These are phyloP conservation scores for Brassicogethes aeneus DNA, from an alignment of 2,888 invertebrate species.

Conservation along the genomic window DNA sequence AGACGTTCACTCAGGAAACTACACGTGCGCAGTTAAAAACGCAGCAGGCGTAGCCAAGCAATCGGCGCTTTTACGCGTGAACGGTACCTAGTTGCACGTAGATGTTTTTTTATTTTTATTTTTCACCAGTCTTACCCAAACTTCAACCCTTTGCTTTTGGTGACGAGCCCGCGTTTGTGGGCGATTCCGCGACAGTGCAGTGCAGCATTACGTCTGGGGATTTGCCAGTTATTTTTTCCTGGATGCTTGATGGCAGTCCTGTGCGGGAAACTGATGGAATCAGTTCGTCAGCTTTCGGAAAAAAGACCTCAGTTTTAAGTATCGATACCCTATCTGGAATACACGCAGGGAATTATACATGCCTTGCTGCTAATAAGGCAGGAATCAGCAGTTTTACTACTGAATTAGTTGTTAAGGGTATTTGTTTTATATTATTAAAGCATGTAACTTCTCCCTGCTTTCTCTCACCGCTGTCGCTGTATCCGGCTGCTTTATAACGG, in stretches of 20 bases:
- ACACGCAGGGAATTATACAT: constrained; percentile 51
- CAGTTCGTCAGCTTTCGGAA: constrained; percentile 52
- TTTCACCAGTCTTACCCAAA: constrained; percentile 58
- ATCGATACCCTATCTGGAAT: constrained; percentile 46
- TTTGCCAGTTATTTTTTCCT: constrained; percentile 67
- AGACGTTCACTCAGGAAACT: constrained; percentile 42
- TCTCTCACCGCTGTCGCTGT: too few relatives aligned
- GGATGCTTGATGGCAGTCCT: constrained; percentile 59
- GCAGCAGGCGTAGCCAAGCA: constrained; percentile 42
- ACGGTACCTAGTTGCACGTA: constrained; percentile 33
- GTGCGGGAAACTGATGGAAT: constrained; percentile 44
- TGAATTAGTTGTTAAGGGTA: constrained; percentile 48
- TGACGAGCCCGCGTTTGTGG: constrained; percentile 48
- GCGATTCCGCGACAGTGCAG: constrained; percentile 46
- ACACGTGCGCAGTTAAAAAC: constrained; percentile 43
- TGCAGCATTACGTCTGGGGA: constrained; percentile 63
- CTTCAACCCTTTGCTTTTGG: constrained; percentile 69
- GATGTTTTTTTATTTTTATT: constrained; percentile 1
- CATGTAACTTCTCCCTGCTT: too few relatives aligned
- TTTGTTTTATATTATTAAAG: constrained; percentile 6
- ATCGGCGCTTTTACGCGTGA: constrained; percentile 42
- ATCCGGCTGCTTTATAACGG: too few relatives aligned
- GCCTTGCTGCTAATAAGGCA: constrained; percentile 46
- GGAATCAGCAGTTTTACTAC: constrained; percentile 45
- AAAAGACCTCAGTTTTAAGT: constrained; percentile 55